Evolutionary conservation across 2,797 vertebrate species (phyloP).

Genomic region (Acipenser transmontanus): DNA sequence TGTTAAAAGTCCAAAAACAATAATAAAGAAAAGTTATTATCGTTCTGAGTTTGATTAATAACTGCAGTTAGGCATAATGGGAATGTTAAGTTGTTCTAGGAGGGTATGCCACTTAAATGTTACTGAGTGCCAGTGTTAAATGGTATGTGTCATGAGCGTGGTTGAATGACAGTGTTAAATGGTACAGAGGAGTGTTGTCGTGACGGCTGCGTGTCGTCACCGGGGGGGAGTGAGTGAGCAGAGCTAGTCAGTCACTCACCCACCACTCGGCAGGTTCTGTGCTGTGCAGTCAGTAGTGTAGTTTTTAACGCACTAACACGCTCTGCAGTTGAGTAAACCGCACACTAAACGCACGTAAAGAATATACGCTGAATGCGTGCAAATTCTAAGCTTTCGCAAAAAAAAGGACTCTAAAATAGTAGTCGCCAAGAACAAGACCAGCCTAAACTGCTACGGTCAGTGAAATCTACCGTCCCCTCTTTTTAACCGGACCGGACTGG

Average conservation of each 20-base stretch:
- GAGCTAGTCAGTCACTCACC: conserved; percentile 9
- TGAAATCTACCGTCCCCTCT: background rate
- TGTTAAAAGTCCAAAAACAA: no score
- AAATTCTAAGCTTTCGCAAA: conserved; percentile 24
- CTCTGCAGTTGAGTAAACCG: conserved; percentile 45
- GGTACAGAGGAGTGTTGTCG: background rate
- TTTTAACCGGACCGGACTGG: background rate
- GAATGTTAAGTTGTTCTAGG: no score
- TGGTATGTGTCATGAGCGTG: no score
- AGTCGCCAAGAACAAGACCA: no score
- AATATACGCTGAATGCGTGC: conserved; percentile 34
- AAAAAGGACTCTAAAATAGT: background rate
- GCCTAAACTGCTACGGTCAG: no score
- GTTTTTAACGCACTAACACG: conserved; percentile 30
- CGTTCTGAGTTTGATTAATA: background rate
- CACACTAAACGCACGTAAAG: conserved; percentile 40
- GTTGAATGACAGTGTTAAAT: conserved; percentile 16
- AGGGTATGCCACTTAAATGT: no score
- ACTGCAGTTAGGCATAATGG: background rate
- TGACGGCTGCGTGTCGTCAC: conserved; percentile 20
- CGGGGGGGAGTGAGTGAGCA: conserved; percentile 5
- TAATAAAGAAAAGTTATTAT: no score
- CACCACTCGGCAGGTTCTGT: conserved; percentile 13
- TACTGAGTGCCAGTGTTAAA: no score
- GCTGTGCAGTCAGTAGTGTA: conserved; percentile 29